Evolutionary conservation across 2,888 invertebrate species (phyloP).

Genomic region (Mesoligia furuncula): DNA sequence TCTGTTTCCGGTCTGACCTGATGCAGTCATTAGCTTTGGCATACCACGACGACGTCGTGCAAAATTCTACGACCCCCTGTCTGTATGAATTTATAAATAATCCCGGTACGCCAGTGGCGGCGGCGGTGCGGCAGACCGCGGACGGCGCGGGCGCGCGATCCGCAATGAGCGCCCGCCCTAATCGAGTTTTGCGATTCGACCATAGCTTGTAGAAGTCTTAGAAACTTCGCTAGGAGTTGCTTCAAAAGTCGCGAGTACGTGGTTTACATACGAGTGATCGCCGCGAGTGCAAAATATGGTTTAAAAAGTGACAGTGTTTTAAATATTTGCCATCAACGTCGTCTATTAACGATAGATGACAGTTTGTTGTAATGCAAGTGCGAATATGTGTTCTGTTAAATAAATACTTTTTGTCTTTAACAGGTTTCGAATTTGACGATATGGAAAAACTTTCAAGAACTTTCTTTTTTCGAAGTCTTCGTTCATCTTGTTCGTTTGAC

Average conservation of each 20-base stretch:
- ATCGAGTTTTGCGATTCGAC: slow-evolving; percentile 82
- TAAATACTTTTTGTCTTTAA: slow-evolving; percentile 38
- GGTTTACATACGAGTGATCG: slow-evolving; percentile 47
- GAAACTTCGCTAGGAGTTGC: slow-evolving; percentile 43
- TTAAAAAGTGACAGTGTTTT: slow-evolving; percentile 67
- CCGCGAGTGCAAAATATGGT: slow-evolving; percentile 70
- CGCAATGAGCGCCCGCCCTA: slow-evolving; percentile 80
- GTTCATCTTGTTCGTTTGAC: slow-evolving; percentile 60
- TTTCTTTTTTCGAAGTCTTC: slow-evolving; percentile 49
- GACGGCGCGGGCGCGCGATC: slow-evolving; percentile 90
- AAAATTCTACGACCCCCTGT: slow-evolving; percentile 90
- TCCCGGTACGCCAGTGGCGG: slow-evolving; percentile 89
- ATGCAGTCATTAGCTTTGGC: slow-evolving; percentile 82
- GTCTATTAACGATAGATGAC: slow-evolving; percentile 66
- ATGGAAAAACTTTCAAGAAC: slow-evolving; percentile 46
- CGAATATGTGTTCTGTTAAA: slow-evolving; percentile 47
- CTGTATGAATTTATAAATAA: slow-evolving; percentile 90
- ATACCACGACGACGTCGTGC: slow-evolving; percentile 85
- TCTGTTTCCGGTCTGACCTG: slow-evolving; percentile 83
- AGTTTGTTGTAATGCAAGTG: slow-evolving; percentile 62
- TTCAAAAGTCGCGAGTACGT: slow-evolving; percentile 45
- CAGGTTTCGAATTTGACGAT: slow-evolving; percentile 43
- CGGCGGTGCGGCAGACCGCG: slow-evolving; percentile 88
- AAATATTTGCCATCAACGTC: slow-evolving; percentile 57
- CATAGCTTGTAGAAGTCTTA: slow-evolving; percentile 65